Conservation (phyloP, 2,797 vertebrate species). For the Melopsittacus undulatus region DNA sequence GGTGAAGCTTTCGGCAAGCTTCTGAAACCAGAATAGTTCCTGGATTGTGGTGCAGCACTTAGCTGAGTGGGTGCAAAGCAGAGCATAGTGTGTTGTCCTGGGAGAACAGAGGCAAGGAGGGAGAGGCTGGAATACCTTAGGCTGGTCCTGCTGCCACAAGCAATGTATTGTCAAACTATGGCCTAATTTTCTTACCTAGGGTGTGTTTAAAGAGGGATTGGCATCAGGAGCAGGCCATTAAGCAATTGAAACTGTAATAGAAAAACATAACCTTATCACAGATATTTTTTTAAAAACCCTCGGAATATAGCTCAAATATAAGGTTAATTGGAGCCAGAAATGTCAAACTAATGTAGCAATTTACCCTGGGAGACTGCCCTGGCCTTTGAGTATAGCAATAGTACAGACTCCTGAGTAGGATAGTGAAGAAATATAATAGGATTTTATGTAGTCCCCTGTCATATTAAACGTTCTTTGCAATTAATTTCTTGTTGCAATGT, state of each 20-base stretch:
- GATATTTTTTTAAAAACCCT: slow-evolving; percentile 71
- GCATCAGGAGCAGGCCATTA: slow-evolving; percentile 57
- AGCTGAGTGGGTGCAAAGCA: background rate
- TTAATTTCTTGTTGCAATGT: slow-evolving; percentile 82
- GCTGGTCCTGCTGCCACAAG: background rate
- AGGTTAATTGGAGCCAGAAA: slow-evolving; percentile 91
- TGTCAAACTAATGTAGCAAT: slow-evolving; percentile 87
- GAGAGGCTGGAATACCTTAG: background rate
- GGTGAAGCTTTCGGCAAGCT: background rate
- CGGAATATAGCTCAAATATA: slow-evolving; percentile 84
- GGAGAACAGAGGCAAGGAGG: background rate
- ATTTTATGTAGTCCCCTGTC: slow-evolving; percentile 83
- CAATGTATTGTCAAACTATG: background rate
- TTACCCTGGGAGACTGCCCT: slow-evolving; percentile 84
- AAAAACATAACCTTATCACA: slow-evolving; percentile 75
- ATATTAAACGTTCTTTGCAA: slow-evolving; percentile 82
- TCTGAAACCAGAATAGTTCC: background rate
- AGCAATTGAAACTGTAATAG: slow-evolving; percentile 69
- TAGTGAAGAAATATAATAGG: slow-evolving; percentile 76
- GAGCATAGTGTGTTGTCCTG: background rate
- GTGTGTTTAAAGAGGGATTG: slow-evolving; percentile 34
- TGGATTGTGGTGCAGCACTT: background rate
- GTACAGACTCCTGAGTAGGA: slow-evolving; percentile 74
- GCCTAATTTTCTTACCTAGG: slow-evolving; percentile 9
- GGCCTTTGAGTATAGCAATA: slow-evolving; percentile 82